A percentile compares a stretch with the other conserved stretches of the same genome.
phyloP scores from a whole-genome alignment of 2,113 vertebrate genomes.

The Cynoglossus semilaevis region DNA sequence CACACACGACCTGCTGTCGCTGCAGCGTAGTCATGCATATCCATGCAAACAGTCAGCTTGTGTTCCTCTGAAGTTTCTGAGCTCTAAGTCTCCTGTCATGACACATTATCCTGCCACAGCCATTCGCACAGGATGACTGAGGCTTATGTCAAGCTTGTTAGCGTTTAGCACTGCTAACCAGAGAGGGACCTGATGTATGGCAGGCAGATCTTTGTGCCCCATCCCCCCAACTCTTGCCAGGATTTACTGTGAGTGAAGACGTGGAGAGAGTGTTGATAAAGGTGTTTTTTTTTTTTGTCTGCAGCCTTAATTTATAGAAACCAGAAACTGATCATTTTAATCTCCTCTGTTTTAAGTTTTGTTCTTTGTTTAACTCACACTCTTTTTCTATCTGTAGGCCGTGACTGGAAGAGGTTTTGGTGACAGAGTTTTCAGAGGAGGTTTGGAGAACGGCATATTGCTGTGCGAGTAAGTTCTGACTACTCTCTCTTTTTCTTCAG shows the following conservation, averaged over 20 bases:
- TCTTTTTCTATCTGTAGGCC: conserved; percentile 73
- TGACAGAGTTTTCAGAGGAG: conserved; percentile 88
- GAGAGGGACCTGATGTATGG: conserved; percentile 41
- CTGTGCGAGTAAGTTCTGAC: conserved; percentile 92
- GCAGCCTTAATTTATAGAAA: conserved; percentile 8
- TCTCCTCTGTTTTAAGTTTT: neutral
- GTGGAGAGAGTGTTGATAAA: conserved; percentile 22
- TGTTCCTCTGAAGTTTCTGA: conserved; percentile 39
- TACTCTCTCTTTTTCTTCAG: neutral
- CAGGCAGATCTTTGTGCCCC: conserved; percentile 32
- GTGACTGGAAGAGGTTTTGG: conserved; percentile 91
- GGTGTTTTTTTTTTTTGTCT: conserved; percentile 17
- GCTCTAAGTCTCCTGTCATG: conserved; percentile 69
- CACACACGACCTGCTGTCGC: neutral
- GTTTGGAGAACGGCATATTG: conserved; percentile 90
- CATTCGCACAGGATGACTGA: conserved; percentile 60
- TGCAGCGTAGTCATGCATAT: conserved; percentile 17
- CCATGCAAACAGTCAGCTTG: conserved; percentile 24
- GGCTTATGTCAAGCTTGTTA: conserved; percentile 74
- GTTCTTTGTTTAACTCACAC: conserved; percentile 5
- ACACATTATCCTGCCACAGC: conserved; percentile 61
- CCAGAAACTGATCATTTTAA: neutral
- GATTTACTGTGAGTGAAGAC: conserved; percentile 24
- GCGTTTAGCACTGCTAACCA: conserved; percentile 59
- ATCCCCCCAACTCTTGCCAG: conserved; percentile 1